Evolutionary conservation across 2,113 vertebrate genomes (phyloP).

Genomic region (Tringa solitaria): DNA sequence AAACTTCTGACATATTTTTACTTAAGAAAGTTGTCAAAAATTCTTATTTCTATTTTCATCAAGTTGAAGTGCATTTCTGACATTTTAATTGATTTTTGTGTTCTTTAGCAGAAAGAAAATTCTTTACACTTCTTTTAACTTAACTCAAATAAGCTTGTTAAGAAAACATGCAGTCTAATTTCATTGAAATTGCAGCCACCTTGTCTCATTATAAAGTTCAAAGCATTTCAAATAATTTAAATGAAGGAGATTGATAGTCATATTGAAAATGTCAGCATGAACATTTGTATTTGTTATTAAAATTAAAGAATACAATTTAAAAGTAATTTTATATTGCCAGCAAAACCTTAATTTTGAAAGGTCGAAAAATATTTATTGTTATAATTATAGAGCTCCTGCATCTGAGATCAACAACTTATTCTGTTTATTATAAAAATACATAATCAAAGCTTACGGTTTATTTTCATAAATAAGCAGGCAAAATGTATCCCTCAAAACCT

Average conservation of each 20-base stretch:
- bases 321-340: neutral
- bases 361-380: neutral
- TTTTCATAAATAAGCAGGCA: neutral
- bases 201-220: conserved; percentile 26
- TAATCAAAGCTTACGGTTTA: neutral
- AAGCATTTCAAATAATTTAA: conserved; percentile 7
- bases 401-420: neutral
- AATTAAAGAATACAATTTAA: neutral
- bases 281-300: neutral
- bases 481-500: neutral
- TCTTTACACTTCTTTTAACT: neutral
- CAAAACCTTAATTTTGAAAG: neutral
- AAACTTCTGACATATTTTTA: neutral
- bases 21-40: neutral
- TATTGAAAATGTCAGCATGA: conserved; percentile 38
- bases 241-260: neutral
- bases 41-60: neutral
- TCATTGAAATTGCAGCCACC: neutral
- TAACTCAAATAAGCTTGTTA: neutral
- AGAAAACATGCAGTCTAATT: neutral
- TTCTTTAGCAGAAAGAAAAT: neutral
- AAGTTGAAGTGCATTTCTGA: neutral
- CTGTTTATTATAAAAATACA: neutral
- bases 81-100: neutral
- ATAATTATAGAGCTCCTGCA: neutral